phyloP scores from a whole-genome alignment of 2,113 vertebrate genomes.

The Gambusia affinis region DNA sequence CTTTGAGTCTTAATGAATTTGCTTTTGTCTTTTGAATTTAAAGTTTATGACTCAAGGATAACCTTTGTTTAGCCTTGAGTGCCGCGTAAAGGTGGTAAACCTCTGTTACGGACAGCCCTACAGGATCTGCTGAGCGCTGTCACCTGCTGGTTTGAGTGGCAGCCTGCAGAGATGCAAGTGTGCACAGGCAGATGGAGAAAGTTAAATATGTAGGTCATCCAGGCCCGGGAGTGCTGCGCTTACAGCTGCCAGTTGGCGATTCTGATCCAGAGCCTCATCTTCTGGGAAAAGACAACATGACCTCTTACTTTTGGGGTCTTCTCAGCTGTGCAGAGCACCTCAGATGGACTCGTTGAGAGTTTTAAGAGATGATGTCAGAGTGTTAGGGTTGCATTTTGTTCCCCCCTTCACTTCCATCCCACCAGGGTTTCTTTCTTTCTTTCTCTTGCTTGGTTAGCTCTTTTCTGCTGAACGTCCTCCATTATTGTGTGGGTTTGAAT shows the following conservation, averaged over 20 bases:
- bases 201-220: constrained; percentile 66
- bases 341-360: constrained; percentile 13
- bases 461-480: neutral
- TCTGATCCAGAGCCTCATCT: constrained; percentile 32
- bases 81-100: constrained; percentile 24
- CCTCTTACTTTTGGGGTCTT: constrained; percentile 10
- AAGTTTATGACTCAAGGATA: constrained; percentile 39
- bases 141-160: constrained; percentile 70
- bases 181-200: constrained; percentile 59
- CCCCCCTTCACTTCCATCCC: no score
- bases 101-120: neutral
- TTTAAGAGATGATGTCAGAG: neutral
- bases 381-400: neutral
- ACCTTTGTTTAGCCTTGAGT: constrained; percentile 52
- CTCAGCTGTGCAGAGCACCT: constrained; percentile 15
- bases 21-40: constrained; percentile 65
- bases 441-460: neutral
- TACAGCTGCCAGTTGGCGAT: constrained; percentile 38
- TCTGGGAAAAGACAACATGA: constrained; percentile 28
- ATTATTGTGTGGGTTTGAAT: neutral
- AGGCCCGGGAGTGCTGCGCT: constrained; percentile 39
- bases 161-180: constrained; percentile 55
- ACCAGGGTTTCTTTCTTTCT: neutral
- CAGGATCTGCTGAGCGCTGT: constrained; percentile 11
- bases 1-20: constrained; percentile 69